Evolutionary conservation across 2,888 invertebrate genomes (phyloP).

Genomic region (Leptinotarsa haldemani): DNA sequence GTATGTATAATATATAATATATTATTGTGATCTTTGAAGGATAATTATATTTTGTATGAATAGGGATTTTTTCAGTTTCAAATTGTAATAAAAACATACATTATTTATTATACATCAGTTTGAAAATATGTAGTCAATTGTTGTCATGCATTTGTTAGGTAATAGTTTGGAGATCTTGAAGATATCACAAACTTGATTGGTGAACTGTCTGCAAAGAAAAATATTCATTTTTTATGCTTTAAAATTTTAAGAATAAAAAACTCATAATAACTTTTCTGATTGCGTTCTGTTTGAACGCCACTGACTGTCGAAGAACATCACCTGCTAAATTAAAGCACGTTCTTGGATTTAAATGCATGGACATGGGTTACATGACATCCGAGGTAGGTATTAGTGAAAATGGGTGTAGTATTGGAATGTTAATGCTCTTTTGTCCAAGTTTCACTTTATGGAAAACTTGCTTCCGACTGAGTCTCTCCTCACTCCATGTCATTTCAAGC

Average conservation of each 20-base stretch:
- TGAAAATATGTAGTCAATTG: too few species aligned
- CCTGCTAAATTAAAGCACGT: background rate
- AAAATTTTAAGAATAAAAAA: background rate
- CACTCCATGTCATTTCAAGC: background rate
- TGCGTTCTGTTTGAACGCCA: background rate
- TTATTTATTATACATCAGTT: too few species aligned
- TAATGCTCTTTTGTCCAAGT: conserved; percentile 1
- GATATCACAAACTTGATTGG: too few species aligned
- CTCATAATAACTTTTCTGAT: background rate
- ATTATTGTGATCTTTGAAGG: too few species aligned
- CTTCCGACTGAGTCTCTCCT: background rate
- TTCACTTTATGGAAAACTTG: conserved; percentile 13
- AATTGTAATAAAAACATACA: too few species aligned
- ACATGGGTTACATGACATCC: conserved; percentile 9
- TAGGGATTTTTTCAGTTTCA: too few species aligned
- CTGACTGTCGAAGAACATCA: conserved; percentile 9
- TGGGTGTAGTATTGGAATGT: conserved; percentile 18
- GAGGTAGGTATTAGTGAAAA: conserved; percentile 4
- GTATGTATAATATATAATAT: too few species aligned
- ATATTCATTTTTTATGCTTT: too few species aligned
- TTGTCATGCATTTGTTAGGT: too few species aligned
- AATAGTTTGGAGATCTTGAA: too few species aligned
- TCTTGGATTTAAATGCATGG: conserved; percentile 11
- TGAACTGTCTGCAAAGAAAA: too few species aligned
- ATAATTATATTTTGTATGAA: too few species aligned